Conservation (phyloP, 2,113 vertebrate genomes). For the Anser cygnoides region DNA sequence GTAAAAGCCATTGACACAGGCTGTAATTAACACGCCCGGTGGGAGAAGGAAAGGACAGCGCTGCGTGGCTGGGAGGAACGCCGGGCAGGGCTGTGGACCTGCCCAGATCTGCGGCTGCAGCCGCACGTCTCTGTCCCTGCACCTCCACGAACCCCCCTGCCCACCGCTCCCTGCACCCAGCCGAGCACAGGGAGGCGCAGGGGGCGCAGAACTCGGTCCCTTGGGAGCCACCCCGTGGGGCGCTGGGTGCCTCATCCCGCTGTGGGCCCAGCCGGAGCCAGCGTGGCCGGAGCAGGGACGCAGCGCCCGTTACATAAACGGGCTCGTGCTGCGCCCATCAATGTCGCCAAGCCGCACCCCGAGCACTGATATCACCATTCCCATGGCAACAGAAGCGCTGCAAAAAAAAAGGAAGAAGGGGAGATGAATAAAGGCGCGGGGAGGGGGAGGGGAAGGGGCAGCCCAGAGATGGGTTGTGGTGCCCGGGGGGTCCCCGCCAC, state of each 20-base stretch:
- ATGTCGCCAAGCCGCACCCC: background rate
- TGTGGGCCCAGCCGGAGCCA: background rate
- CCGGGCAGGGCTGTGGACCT: background rate
- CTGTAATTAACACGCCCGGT: background rate
- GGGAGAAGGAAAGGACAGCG: background rate
- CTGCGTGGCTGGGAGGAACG: background rate
- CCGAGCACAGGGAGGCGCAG: background rate
- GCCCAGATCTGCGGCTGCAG: background rate
- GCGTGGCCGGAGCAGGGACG: background rate
- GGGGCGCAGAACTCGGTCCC: background rate
- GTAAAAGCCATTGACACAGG: background rate
- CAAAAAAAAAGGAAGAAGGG: too few relatives aligned
- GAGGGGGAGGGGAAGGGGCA: background rate
- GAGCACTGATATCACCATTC: background rate
- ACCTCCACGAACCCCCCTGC: background rate
- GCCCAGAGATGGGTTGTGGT: background rate
- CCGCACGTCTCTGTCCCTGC: background rate
- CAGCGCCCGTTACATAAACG: background rate
- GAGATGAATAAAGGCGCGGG: background rate
- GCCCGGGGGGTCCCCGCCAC: background rate
- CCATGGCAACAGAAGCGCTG: slow-evolving; percentile 24
- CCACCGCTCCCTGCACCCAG: background rate
- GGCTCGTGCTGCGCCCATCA: background rate
- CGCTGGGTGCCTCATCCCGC: background rate
- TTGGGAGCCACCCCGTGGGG: too few relatives aligned